Evolutionary conservation across 2,888 invertebrate genomes (phyloP).

Genomic region (Lottia gigantea): DNA sequence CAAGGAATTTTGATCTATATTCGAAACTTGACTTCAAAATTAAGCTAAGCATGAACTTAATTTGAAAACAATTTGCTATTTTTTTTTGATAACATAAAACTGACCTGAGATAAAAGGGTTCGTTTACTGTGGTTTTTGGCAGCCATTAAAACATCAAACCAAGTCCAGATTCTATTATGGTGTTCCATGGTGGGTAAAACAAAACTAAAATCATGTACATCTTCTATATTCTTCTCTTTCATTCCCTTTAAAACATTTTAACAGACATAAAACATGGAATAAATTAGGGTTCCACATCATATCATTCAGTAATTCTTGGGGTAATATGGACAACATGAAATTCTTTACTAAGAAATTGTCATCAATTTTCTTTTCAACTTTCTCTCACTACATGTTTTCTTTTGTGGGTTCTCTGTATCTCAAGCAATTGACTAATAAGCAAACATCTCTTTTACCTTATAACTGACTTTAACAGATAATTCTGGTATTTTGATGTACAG

Average conservation of each 20-base stretch:
- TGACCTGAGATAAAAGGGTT: slow-evolving; percentile 83
- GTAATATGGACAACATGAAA: too few relatives aligned
- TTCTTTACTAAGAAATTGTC: too few relatives aligned
- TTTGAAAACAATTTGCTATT: not conserved
- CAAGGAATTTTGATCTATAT: too few relatives aligned
- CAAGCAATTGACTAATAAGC: slow-evolving; percentile 14
- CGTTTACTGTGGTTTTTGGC: slow-evolving; percentile 93
- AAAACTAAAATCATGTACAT: slow-evolving; percentile 92
- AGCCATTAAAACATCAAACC: slow-evolving; percentile 95
- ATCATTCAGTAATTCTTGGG: too few relatives aligned
- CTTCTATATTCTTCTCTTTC: slow-evolving; percentile 97
- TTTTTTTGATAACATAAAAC: not conserved
- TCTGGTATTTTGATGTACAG: slow-evolving; percentile 98
- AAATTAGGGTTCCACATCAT: too few relatives aligned
- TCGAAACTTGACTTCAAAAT: too few relatives aligned
- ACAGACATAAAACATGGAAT: too few relatives aligned
- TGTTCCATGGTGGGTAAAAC: slow-evolving; percentile 96
- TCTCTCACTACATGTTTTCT: too few relatives aligned
- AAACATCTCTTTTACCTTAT: slow-evolving; percentile 64
- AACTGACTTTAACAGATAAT: slow-evolving; percentile 84
- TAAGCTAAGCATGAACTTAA: not conserved
- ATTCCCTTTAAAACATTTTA: slow-evolving; percentile 75
- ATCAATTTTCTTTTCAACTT: too few relatives aligned
- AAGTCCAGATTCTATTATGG: slow-evolving; percentile 99
- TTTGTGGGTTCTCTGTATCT: too few relatives aligned